Evolutionary conservation across 2,888 invertebrate genomes (phyloP), one percentile per base, ranked within the genome.

Genomic region (Trichopoda pennipes): DNA sequence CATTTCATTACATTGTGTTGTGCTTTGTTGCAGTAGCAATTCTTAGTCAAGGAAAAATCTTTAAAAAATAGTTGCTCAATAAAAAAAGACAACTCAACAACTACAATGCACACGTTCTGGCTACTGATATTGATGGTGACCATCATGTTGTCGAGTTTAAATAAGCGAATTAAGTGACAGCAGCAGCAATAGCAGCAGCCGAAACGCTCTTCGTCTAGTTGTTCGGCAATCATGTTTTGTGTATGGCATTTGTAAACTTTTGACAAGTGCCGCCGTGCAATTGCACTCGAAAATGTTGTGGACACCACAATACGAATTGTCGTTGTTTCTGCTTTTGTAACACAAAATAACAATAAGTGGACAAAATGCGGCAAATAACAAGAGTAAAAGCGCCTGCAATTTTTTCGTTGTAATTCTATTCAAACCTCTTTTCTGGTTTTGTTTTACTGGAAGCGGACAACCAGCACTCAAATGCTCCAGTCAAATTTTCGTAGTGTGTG

Each of bases 201-300:
- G 66, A 21, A 58, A 58, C 58, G 75, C 51, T 68, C 16, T 28
- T 56, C 66, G 23, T 51, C 49, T 35, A 58, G 49, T 74, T 68
- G 58, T 66, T 78, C 78, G 66, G 74, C 74, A 78, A 82, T 82
- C 81, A 82, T 82, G 78, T 82, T 79, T 61, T 78, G 76, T 69
- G 73, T 61, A 73, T 73, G 77, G 77, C 77, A 81, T 81, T 81
- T 81, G 82, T 82, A 82, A 79, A 63, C 82, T 79, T 82, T 82
- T 82, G 82, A 82, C 82, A 82, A 79, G 82, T 79, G 82, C 82
- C 82, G 82, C 82, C 82, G 72, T 79, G 75, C 82, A 82, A 75
- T 79, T 82, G 78, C 72, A 61, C 75, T 79, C 72, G 42, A 58
- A 69, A 70, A 66, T 64, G 28, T 56, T 75, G 38, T 55, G 66